phyloP scores from a whole-genome alignment of 1,140 invertebrate species.

The Drosophila lacteicornis region DNA sequence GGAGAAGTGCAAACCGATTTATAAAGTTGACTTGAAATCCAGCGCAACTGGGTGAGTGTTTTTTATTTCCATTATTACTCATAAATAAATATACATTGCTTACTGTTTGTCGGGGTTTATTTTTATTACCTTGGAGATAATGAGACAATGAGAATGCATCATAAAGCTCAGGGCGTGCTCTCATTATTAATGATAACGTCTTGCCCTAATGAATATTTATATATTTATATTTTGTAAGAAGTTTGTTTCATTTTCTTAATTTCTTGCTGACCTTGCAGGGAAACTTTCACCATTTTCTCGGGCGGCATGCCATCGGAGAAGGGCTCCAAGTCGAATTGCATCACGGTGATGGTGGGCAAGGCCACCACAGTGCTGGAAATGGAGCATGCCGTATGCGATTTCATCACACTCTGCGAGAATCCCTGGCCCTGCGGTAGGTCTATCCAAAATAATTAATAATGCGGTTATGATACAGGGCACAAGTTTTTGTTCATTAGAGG shows the following conservation, averaged over 20 bases:
- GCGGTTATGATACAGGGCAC: too few species aligned
- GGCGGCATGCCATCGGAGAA: slow-evolving; percentile 96
- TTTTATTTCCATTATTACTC: slow-evolving; percentile 3
- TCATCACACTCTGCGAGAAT: slow-evolving; percentile 97
- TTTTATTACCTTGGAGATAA: neutral
- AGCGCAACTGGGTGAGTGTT: slow-evolving; percentile 92
- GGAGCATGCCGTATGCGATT: slow-evolving; percentile 99
- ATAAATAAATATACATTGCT: slow-evolving; percentile 4
- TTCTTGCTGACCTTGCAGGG: slow-evolving; percentile 86
- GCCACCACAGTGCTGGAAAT: slow-evolving; percentile 98
- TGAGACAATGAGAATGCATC: slow-evolving; percentile 5
- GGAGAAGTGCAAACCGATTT: slow-evolving; percentile 95
- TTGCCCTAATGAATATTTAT: neutral
- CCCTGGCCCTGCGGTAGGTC: slow-evolving; percentile 94
- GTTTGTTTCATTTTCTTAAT: neutral
- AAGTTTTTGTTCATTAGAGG: too few species aligned
- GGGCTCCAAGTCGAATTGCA: slow-evolving; percentile 95
- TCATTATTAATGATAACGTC: neutral
- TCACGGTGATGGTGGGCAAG: slow-evolving; percentile 96
- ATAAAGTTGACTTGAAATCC: slow-evolving; percentile 97
- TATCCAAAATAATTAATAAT: neutral
- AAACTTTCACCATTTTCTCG: slow-evolving; percentile 96
- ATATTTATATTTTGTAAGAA: too few species aligned
- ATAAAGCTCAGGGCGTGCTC: slow-evolving; percentile 2
- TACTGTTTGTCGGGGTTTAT: neutral